Evolutionary conservation across 1,140 invertebrate genomes (phyloP).

Genomic region (Zaprionus gabonicus): DNA sequence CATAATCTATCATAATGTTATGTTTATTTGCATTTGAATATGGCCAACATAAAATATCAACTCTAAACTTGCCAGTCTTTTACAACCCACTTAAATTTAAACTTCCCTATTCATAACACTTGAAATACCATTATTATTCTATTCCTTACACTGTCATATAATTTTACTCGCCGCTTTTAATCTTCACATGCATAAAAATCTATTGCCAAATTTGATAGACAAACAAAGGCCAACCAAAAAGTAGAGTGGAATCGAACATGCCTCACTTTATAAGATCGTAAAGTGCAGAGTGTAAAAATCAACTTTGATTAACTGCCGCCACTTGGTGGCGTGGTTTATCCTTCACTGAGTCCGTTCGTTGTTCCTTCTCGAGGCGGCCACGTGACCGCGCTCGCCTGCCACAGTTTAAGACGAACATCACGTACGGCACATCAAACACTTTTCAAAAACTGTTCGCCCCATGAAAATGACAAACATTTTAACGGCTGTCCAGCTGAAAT

Average conservation of each 20-base stretch:
- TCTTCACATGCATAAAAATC: background rate
- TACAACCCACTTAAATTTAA: background rate
- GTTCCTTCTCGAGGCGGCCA: constrained; percentile 14
- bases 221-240: background rate
- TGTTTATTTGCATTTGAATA: background rate
- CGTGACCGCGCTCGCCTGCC: constrained; percentile 58
- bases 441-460: constrained; percentile 58
- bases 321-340: constrained; percentile 32
- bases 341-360: background rate
- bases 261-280: constrained; percentile 1
- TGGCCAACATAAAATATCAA: background rate
- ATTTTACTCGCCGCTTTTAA: background rate
- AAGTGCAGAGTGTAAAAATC: constrained; percentile 20
- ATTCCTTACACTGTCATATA: background rate
- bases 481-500: constrained; percentile 17
- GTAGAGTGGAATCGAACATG: background rate
- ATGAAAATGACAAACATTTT: constrained; percentile 60
- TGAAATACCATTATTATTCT: background rate
- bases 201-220: background rate
- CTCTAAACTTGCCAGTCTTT: background rate
- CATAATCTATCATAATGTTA: background rate
- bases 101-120: background rate
- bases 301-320: constrained; percentile 55
- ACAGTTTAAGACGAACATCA: constrained; percentile 72
- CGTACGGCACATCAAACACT: constrained; percentile 64